Evolutionary conservation across 2,888 invertebrate species (phyloP).

Genomic region (Dorcus parallelipipedus): DNA sequence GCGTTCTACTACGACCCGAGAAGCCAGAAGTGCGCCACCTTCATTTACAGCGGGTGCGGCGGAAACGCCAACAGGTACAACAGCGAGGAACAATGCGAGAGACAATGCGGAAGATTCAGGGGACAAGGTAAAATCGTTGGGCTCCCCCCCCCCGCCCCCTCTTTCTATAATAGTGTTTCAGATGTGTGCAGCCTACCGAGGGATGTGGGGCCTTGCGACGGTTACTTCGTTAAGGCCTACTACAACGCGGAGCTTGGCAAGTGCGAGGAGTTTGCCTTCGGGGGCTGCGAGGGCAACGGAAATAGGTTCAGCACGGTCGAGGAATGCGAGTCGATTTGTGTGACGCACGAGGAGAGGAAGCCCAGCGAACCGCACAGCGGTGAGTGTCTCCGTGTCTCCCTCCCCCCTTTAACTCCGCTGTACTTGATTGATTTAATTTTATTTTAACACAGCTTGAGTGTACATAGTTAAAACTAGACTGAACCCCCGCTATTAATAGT

Average conservation of each 20-base stretch:
- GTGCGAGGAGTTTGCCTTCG: slow-evolving; percentile 71
- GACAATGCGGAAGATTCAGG: slow-evolving; percentile 71
- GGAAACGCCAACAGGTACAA: slow-evolving; percentile 73
- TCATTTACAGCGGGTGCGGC: slow-evolving; percentile 69
- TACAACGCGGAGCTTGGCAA: slow-evolving; percentile 59
- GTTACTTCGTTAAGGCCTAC: slow-evolving; percentile 64
- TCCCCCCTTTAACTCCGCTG: neutral
- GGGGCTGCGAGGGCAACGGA: slow-evolving; percentile 81
- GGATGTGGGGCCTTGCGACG: slow-evolving; percentile 71
- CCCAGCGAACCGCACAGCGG: slow-evolving; percentile 38
- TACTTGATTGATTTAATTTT: slow-evolving; percentile 34
- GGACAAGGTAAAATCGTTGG: slow-evolving; percentile 57
- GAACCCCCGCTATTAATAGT: neutral
- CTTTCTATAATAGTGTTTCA: slow-evolving; percentile 36
- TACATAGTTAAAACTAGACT: neutral
- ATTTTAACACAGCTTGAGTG: neutral
- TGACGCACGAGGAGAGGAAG: slow-evolving; percentile 57
- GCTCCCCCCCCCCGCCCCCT: neutral
- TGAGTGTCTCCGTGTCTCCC: slow-evolving; percentile 24
- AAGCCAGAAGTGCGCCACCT: slow-evolving; percentile 58
- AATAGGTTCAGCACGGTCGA: slow-evolving; percentile 75
- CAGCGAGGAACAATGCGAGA: slow-evolving; percentile 72
- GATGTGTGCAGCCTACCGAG: slow-evolving; percentile 69
- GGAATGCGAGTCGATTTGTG: slow-evolving; percentile 73
- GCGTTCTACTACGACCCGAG: slow-evolving; percentile 72